Percentiles rank a stretch among this genome's conserved stretches.
phyloP scores from a whole-genome alignment of 2,797 vertebrate genomes.

The Thunnus albacares region DNA sequence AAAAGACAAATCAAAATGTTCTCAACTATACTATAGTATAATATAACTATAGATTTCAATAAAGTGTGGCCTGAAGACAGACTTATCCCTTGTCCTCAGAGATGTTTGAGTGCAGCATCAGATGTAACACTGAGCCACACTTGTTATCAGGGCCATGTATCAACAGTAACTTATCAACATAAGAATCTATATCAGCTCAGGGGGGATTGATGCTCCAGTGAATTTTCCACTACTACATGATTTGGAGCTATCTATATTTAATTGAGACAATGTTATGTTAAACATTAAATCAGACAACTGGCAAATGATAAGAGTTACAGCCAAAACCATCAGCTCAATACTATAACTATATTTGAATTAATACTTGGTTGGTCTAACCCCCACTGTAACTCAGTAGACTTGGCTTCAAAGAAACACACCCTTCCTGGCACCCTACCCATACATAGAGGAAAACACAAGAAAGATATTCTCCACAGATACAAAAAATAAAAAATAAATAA shows the following conservation, averaged over 20 bases:
- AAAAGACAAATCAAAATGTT: slow-evolving; percentile 6
- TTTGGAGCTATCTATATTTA: not conserved
- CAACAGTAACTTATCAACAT: not conserved
- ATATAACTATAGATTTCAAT: not conserved
- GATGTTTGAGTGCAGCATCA: not conserved
- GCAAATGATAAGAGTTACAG: not conserved
- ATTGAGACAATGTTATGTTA: not conserved
- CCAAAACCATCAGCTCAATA: not conserved
- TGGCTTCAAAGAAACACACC: slow-evolving; percentile 13
- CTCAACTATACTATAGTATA: not conserved
- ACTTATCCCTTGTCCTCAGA: not conserved
- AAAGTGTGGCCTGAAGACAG: not conserved
- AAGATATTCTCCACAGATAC: not conserved
- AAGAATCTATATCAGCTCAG: not conserved
- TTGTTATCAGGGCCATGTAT: not conserved
- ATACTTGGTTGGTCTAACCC: not conserved
- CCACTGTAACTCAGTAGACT: not conserved
- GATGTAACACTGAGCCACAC: not conserved
- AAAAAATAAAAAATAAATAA: not conserved
- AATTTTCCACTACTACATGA: not conserved
- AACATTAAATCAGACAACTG: not conserved
- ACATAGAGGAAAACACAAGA: slow-evolving; percentile 5
- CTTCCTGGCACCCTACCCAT: not conserved
- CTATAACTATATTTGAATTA: not conserved
- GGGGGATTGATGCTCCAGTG: not conserved